phyloP scores from a whole-genome alignment of 2,797 vertebrate genomes.

The Halcyon chelicuti region DNA sequence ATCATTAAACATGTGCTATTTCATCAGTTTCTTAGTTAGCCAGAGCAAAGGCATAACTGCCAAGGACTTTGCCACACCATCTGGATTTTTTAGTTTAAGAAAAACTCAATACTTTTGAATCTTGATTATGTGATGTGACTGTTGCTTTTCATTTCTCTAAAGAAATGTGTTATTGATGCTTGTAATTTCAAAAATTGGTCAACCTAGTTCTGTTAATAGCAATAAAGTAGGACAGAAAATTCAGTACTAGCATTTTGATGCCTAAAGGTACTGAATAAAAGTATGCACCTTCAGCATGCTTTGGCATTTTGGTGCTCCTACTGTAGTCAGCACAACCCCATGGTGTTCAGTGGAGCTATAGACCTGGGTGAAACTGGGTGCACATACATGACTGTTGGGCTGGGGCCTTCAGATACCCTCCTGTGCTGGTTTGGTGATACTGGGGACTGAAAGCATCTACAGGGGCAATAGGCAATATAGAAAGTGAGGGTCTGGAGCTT shows the following conservation, averaged over 20 bases:
- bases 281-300: background rate
- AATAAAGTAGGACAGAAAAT: background rate
- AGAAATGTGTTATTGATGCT: background rate
- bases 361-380: too few relatives aligned
- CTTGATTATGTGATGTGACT: background rate
- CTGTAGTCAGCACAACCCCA: rapidly evolving
- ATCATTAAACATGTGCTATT: background rate
- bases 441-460: background rate
- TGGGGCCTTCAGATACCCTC: background rate
- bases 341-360: background rate
- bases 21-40: background rate
- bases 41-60: background rate
- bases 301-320: background rate
- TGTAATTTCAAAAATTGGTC: background rate
- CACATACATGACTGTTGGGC: rapidly evolving
- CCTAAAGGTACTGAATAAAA: background rate
- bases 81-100: background rate
- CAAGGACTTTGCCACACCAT: background rate
- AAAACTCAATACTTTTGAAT: background rate
- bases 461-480: rapidly evolving
- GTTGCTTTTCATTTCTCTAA: background rate
- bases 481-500: background rate
- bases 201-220: background rate
- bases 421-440: background rate
- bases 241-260: background rate